Conservation (phyloP, 1,140 invertebrate species). For the Pseudomyrmex flavicornis region DNA sequence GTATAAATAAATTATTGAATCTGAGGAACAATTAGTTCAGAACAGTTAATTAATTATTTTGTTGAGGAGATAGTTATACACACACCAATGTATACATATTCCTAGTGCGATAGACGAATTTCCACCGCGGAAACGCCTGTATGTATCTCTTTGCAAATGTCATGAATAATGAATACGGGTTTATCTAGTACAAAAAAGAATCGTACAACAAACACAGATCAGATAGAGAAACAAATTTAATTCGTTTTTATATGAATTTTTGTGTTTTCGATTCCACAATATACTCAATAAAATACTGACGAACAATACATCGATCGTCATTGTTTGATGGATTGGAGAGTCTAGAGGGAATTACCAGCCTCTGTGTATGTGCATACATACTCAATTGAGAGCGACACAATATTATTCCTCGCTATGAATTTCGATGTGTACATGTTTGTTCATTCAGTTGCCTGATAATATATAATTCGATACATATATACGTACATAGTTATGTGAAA, state of each 20-base stretch:
- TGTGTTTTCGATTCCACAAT: not conserved
- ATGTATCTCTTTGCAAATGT: constrained; percentile 27
- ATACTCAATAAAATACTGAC: constrained; percentile 41
- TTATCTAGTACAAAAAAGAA: not conserved
- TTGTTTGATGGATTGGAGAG: constrained; percentile 39
- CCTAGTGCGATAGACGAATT: not conserved
- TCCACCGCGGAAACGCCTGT: not conserved
- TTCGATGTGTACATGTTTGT: constrained; percentile 30
- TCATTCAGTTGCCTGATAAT: constrained; percentile 13
- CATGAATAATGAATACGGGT: not conserved
- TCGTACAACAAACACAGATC: not conserved
- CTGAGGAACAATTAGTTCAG: no score
- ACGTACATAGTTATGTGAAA: not conserved
- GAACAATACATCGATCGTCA: constrained; percentile 32
- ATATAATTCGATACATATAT: constrained; percentile 19
- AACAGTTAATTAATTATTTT: no score
- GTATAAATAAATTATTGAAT: no score
- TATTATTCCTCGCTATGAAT: constrained; percentile 49
- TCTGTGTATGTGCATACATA: constrained; percentile 15
- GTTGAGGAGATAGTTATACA: no score
- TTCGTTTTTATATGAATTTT: constrained; percentile 41
- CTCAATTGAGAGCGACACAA: constrained; percentile 44
- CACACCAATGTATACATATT: not conserved
- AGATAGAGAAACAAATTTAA: constrained; percentile 18
- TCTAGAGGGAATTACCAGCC: constrained; percentile 28